Evolutionary conservation across 2,113 vertebrate species (phyloP), one percentile per base, ranked within the genome.

Genomic region (Solenodon paradoxus): DNA sequence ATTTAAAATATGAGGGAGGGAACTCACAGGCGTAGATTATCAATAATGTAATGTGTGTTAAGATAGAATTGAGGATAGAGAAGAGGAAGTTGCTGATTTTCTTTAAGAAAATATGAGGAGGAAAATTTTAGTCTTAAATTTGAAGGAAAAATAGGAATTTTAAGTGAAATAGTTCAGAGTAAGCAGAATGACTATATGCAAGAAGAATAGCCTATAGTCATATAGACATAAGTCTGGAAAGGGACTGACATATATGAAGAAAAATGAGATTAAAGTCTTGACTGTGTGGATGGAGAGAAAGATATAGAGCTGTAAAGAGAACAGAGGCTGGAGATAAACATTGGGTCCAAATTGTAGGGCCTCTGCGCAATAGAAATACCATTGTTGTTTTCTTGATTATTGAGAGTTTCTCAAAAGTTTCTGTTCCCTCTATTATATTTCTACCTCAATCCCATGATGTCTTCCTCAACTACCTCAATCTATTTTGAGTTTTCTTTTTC

Each of bases 401-500:
- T 74, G 64, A 69, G 19, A 2, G 24, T 90, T 85, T 63, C 38
- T 9, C 45, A 3, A 32, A 77, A 45, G 57, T 87, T 83, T 79
- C 24, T 47, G 2, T 45, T 59, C 51, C 3, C 57, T 80, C 63
- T 68, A 35, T 83, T 64, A 59, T 75, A 51, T 83, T 89, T 84
- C 22, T 22, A 75, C 9, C 8, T 77, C 30, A 72, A 88, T 47
- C n/a, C 47, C 32, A 42, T 32, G 7, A 53, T 20, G 9, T 4
- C 42, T 82, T 77, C 13, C 20, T 75, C 55, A 45, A 20, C 28
- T 22, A 79, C 30, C 17, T 49, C 77, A 64, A 68, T 64, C 57
- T 42, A 89, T 94, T 92, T 69, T 63, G 35, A 28, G n/a, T n/a
- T 96, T 92, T 74, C n/a, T 51, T 91, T 95, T 93, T 32, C 11